Evolutionary conservation across 2,113 vertebrate species (phyloP).

Genomic region (Ictidomys tridecemlineatus): DNA sequence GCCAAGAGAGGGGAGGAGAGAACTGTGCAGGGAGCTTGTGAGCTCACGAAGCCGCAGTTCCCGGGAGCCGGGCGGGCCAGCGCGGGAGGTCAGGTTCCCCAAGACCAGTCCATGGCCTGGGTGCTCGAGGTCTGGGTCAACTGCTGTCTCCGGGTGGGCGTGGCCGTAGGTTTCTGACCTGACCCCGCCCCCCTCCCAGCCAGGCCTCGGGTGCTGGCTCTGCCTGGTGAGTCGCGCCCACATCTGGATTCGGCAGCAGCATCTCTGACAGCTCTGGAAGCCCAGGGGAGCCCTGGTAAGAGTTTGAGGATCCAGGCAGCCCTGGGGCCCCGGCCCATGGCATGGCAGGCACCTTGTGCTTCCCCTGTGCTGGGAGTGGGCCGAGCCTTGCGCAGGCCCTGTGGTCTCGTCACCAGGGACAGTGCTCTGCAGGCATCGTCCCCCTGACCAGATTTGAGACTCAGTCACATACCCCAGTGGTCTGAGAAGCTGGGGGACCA

Average conservation of each 20-base stretch:
- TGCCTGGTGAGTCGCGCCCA: not conserved
- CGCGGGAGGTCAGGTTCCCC: not conserved
- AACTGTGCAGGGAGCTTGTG: not conserved
- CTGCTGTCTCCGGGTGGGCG: not conserved
- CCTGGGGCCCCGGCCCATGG: not conserved
- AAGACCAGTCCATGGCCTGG: not conserved
- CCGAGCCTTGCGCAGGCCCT: accelerated
- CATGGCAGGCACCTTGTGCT: accelerated
- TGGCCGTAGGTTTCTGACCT: not conserved
- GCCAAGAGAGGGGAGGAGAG: not conserved
- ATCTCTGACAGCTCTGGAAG: not conserved
- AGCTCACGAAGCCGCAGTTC: accelerated
- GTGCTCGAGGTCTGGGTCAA: not conserved
- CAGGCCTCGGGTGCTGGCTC: not conserved
- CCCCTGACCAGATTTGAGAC: not conserved
- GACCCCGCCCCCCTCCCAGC: not conserved
- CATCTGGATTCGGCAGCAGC: not conserved
- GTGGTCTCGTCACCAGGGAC: accelerated
- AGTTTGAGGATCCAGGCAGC: not conserved
- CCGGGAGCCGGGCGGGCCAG: not conserved
- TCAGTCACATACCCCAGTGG: not conserved
- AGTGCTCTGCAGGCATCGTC: not conserved
- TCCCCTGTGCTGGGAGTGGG: not conserved
- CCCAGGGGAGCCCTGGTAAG: not conserved
- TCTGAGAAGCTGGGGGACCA: not conserved